Evolutionary conservation across 1,140 invertebrate species (phyloP).

Genomic region (Lucilia cuprina): DNA sequence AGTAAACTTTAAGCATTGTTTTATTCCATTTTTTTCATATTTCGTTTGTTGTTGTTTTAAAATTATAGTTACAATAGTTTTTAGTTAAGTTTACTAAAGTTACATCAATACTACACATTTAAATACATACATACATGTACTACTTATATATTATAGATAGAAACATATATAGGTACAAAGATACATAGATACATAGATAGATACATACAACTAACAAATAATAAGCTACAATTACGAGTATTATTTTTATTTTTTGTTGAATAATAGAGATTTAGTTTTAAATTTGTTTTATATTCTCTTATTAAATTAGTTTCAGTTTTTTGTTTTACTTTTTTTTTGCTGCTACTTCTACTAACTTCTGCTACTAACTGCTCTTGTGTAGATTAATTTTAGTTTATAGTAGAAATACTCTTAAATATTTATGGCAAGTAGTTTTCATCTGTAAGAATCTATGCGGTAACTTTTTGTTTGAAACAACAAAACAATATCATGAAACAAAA

Average conservation of each 20-base stretch:
- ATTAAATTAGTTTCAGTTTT: neutral
- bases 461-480: constrained; percentile 23
- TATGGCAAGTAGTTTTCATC: constrained; percentile 39
- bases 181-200: neutral
- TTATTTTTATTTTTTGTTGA: neutral
- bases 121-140: neutral
- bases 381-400: neutral
- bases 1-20: neutral
- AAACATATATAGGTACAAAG: neutral
- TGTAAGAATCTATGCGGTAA: constrained; percentile 16
- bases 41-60: neutral
- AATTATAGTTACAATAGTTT: neutral
- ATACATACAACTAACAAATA: neutral
- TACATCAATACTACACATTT: constrained; percentile 16
- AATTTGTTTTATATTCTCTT: neutral
- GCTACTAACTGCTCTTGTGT: neutral
- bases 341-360: neutral
- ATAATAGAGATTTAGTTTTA: neutral
- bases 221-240: constrained; percentile 25
- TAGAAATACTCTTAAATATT: constrained; percentile 9
- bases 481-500: constrained; percentile 1
- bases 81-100: constrained; percentile 1
- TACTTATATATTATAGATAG: neutral
- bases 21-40: neutral
- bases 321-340: too few species aligned